Evolutionary conservation across 2,113 vertebrate species (phyloP).

Genomic region (Petrocephalus zakoni): DNA sequence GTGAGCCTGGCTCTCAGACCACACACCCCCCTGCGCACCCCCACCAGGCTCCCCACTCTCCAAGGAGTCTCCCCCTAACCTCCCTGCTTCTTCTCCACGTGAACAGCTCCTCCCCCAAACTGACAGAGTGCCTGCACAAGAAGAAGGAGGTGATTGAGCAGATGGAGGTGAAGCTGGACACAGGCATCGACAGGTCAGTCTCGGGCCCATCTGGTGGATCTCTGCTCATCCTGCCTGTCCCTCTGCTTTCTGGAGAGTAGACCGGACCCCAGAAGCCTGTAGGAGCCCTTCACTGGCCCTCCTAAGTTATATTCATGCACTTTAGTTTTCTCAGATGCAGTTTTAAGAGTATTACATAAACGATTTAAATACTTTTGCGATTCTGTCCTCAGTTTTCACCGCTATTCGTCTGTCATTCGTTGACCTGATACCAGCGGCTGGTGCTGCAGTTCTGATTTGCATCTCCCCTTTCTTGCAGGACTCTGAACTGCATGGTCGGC

Average conservation of each 20-base stretch:
- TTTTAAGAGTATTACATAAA: neutral
- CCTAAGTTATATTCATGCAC: neutral
- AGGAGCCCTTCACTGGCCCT: neutral
- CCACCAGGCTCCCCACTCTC: neutral
- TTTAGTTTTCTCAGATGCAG: neutral
- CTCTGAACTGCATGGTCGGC: conserved; percentile 96
- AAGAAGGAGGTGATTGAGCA: conserved; percentile 98
- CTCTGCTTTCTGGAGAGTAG: neutral
- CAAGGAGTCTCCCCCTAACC: neutral
- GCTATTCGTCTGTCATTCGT: neutral
- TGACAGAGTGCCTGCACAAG: conserved; percentile 96
- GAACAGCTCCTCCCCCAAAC: conserved; percentile 87
- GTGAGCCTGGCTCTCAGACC: neutral
- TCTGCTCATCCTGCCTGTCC: neutral
- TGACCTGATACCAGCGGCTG: neutral
- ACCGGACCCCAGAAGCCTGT: neutral
- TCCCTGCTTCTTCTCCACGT: conserved; percentile 27
- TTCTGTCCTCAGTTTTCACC: neutral
- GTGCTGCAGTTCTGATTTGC: neutral
- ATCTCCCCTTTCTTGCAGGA: conserved; percentile 58
- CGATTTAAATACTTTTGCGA: neutral
- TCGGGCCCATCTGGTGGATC: neutral
- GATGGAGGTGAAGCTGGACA: conserved; percentile 98
- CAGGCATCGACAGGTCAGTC: conserved; percentile 91
- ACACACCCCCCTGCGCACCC: neutral